Evolutionary conservation across 2,113 vertebrate genomes (phyloP).

Genomic region (Pseudorasbora parva): DNA sequence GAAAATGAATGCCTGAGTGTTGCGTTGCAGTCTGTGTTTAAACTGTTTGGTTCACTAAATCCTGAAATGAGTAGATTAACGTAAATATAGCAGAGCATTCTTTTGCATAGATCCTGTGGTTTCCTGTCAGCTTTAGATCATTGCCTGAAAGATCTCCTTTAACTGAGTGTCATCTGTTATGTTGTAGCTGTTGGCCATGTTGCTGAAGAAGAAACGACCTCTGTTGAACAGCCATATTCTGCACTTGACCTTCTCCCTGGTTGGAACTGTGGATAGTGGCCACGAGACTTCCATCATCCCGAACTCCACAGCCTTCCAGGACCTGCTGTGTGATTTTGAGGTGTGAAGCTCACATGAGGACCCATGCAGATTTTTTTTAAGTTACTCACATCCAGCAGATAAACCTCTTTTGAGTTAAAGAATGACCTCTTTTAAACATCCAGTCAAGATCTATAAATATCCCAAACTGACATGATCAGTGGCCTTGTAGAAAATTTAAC

Average conservation of each 20-base stretch:
- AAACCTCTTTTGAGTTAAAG: too few species aligned
- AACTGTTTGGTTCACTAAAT: neutral
- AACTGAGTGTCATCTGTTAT: conserved; percentile 12
- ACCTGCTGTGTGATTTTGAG: conserved; percentile 97
- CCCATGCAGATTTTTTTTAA: neutral
- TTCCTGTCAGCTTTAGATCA: conserved; percentile 19
- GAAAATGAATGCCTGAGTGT: neutral
- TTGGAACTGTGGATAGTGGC: conserved; percentile 96
- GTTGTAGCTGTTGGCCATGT: conserved; percentile 91
- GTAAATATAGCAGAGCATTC: neutral
- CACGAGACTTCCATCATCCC: conserved; percentile 98
- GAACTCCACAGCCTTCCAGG: conserved; percentile 97
- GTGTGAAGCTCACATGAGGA: conserved; percentile 68
- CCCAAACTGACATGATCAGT: neutral
- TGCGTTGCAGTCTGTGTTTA: neutral
- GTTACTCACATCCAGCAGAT: neutral
- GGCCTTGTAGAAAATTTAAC: neutral
- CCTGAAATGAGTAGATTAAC: neutral
- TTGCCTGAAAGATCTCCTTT: neutral
- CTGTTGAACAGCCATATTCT: conserved; percentile 98
- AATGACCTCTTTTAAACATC: neutral
- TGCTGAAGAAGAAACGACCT: conserved; percentile 95
- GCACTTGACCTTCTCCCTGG: conserved; percentile 96
- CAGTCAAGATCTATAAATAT: neutral
- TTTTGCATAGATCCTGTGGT: neutral